phyloP scores from a whole-genome alignment of 2,888 invertebrate genomes.

The Sarcophaga variegata region DNA sequence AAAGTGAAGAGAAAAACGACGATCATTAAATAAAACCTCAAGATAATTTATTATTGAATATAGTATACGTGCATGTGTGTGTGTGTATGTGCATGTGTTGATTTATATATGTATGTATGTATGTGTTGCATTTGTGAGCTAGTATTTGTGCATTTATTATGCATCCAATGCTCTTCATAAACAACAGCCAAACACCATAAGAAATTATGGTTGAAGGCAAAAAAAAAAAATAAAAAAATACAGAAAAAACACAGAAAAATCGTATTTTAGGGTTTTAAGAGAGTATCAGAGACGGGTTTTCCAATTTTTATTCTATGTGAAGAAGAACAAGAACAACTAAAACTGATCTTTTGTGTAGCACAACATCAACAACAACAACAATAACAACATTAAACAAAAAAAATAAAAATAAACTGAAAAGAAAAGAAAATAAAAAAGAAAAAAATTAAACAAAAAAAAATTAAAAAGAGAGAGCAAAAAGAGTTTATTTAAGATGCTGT shows the following conservation, averaged over 20 bases:
- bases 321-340: slow-evolving; percentile 30
- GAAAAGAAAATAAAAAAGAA: slow-evolving; percentile 16
- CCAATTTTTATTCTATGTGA: slow-evolving; percentile 34
- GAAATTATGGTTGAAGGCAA: slow-evolving; percentile 54
- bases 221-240: neutral
- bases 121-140: neutral
- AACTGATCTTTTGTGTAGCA: slow-evolving; percentile 63
- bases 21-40: slow-evolving; percentile 42
- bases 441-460: neutral
- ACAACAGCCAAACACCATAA: slow-evolving; percentile 46
- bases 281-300: slow-evolving; percentile 50
- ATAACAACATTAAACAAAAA: slow-evolving; percentile 17
- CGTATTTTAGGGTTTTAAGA: slow-evolving; percentile 52
- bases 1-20: slow-evolving; percentile 23
- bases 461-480: slow-evolving; percentile 28
- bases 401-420: slow-evolving; percentile 22
- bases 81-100: neutral
- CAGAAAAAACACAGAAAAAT: slow-evolving; percentile 39
- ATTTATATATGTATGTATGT: neutral
- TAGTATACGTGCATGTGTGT: neutral
- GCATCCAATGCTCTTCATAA: slow-evolving; percentile 54
- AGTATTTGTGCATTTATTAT: slow-evolving; percentile 44
- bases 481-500: slow-evolving; percentile 59
- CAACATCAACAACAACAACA: slow-evolving; percentile 37
- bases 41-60: slow-evolving; percentile 62